Conservation (phyloP, 1,140 invertebrate genomes). For the Sinonovacula constricta region DNA sequence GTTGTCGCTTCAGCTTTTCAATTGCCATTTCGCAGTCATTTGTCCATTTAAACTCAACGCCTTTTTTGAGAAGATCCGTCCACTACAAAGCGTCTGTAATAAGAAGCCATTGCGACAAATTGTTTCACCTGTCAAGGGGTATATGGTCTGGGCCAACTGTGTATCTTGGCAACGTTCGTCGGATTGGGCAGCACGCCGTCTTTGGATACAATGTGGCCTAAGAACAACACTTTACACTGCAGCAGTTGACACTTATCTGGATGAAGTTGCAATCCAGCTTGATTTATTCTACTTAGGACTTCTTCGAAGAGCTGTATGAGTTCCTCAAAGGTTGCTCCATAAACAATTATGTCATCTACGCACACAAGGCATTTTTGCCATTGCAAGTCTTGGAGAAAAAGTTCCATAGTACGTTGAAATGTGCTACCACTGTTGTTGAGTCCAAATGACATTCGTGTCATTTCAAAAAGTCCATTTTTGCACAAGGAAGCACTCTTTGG, state of each 20-base stretch:
- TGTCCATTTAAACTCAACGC: too few relatives aligned
- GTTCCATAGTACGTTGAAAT: slow-evolving; percentile 24
- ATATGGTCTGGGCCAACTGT: not conserved
- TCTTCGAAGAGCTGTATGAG: too few relatives aligned
- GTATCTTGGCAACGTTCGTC: too few relatives aligned
- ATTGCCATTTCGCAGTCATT: slow-evolving; percentile 47
- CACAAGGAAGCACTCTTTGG: too few relatives aligned
- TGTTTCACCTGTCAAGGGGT: not conserved
- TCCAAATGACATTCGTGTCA: too few relatives aligned
- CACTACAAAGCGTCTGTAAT: too few relatives aligned
- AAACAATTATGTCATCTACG: too few relatives aligned
- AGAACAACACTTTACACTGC: not conserved
- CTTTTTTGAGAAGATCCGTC: too few relatives aligned
- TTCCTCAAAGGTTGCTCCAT: too few relatives aligned
- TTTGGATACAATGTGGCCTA: not conserved
- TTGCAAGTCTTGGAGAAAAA: slow-evolving; percentile 1
- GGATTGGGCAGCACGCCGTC: not conserved
- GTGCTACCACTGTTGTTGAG: too few relatives aligned
- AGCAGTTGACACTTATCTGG: slow-evolving; percentile 1
- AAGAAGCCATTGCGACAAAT: not conserved
- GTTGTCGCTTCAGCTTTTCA: slow-evolving; percentile 40
- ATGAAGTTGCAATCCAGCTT: not conserved
- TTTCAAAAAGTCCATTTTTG: too few relatives aligned
- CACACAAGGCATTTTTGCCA: not conserved
- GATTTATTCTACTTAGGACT: not conserved